Percentiles rank a stretch among this genome's conserved stretches.
Conservation (phyloP, 2,888 invertebrate genomes). For the Ferrisia virgata region DNA sequence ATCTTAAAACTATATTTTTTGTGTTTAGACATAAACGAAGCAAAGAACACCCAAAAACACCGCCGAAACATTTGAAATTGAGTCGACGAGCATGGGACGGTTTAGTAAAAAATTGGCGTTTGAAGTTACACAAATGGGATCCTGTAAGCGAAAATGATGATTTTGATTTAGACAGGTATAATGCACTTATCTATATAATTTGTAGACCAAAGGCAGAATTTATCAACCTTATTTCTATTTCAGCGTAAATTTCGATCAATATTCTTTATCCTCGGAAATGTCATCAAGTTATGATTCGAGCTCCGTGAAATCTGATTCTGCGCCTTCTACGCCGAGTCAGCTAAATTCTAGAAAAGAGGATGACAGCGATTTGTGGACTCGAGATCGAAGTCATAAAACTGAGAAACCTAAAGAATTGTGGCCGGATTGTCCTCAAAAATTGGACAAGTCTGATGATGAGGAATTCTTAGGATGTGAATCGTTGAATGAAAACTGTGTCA, state of each 20-base stretch:
- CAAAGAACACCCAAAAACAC: constrained; percentile 80
- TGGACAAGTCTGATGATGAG: constrained; percentile 31
- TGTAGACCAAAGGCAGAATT: not conserved
- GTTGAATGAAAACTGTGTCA: constrained; percentile 37
- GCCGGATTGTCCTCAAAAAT: not conserved
- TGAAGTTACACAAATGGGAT: constrained; percentile 78
- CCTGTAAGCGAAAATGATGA: constrained; percentile 50
- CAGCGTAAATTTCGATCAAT: constrained; percentile 35
- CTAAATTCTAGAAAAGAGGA: not conserved
- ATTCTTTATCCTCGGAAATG: constrained; percentile 33
- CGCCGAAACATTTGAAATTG: constrained; percentile 81
- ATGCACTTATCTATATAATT: not conserved
- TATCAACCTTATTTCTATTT: not conserved
- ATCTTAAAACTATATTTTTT: not conserved
- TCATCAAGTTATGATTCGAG: constrained; percentile 37
- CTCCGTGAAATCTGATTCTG: constrained; percentile 33
- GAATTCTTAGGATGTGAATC: constrained; percentile 37
- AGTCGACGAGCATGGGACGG: constrained; percentile 92
- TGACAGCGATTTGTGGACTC: not conserved
- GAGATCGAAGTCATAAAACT: not conserved
- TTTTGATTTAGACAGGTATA: constrained; percentile 38
- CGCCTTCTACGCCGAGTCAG: constrained; percentile 18
- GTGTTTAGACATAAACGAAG: constrained; percentile 57
- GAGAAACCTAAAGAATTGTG: constrained; percentile 22
- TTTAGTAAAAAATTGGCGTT: constrained; percentile 81